These are phyloP conservation scores for Phorcus lineatus DNA, from an alignment of 2,888 invertebrate genomes.

Conservation along the genomic window DNA sequence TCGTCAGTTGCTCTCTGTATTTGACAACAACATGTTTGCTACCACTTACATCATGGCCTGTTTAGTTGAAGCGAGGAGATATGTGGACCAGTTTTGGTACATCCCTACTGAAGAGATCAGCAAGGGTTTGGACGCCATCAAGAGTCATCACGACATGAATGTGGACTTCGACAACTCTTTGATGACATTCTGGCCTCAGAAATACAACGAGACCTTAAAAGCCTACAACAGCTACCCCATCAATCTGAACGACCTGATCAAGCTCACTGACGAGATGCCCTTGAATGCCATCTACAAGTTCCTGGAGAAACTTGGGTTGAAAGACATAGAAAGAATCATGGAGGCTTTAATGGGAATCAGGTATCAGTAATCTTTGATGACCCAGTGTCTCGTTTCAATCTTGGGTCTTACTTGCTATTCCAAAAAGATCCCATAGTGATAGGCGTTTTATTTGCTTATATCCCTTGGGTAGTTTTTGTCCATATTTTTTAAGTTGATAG, in stretches of 20 bases:
- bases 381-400: background rate
- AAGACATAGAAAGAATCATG: conserved; percentile 50
- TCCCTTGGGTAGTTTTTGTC: no score
- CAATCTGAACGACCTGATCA: conserved; percentile 51
- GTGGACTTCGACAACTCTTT: conserved; percentile 55
- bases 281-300: conserved; percentile 47
- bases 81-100: conserved; percentile 34
- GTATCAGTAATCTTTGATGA: background rate
- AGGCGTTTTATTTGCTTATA: no score
- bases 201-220: conserved; percentile 51
- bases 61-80: conserved; percentile 59
- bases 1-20: conserved; percentile 56
- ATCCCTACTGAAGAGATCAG: conserved; percentile 32
- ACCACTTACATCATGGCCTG: conserved; percentile 64
- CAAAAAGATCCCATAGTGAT: no score
- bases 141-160: conserved; percentile 59
- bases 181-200: conserved; percentile 69
- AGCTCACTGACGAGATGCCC: conserved; percentile 46
- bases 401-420: no score
- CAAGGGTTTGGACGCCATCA: conserved; percentile 44
- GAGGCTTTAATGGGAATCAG: conserved; percentile 28
- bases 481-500: no score
- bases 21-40: conserved; percentile 70
- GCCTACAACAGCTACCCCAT: conserved; percentile 55
- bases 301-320: conserved; percentile 49